Evolutionary conservation across 2,113 vertebrate species (phyloP).

Genomic region (Melanerpes formicivorus): DNA sequence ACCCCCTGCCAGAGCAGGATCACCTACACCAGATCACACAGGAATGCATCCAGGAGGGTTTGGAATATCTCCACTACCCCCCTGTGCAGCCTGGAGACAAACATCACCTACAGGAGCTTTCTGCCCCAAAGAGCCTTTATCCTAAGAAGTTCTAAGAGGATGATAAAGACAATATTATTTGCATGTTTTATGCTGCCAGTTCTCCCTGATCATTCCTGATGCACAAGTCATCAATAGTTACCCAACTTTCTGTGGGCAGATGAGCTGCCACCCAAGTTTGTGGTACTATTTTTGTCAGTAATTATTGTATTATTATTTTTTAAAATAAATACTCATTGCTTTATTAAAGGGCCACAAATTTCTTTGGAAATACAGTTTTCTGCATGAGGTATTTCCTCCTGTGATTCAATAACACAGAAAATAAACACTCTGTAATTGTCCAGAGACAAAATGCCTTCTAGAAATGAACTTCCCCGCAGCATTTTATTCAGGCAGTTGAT

Average conservation of each 20-base stretch:
- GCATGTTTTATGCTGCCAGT: not conserved
- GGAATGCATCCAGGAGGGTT: too few species aligned
- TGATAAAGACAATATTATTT: not conserved
- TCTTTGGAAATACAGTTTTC: not conserved
- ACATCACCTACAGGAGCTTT: not conserved
- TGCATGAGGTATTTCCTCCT: constrained; percentile 2
- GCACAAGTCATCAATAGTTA: not conserved
- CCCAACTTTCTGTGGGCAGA: not conserved
- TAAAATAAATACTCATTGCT: not conserved
- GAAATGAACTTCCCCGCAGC: not conserved
- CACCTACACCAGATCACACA: too few species aligned
- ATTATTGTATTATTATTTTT: constrained; percentile 5
- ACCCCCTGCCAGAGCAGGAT: too few species aligned
- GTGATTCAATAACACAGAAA: constrained; percentile 22
- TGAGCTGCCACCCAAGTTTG: not conserved
- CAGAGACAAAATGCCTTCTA: constrained; percentile 27
- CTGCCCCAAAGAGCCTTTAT: not conserved
- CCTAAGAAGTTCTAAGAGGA: not conserved
- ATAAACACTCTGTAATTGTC: constrained; percentile 23
- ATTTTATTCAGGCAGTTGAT: constrained; percentile 7
- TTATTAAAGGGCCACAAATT: constrained; percentile 2
- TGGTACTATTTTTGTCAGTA: not conserved
- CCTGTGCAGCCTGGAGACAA: not conserved
- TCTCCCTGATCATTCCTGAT: not conserved
- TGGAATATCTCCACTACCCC: too few species aligned